Base-by-base conservation (phyloP, 2,888 invertebrate species). In the Timandra comae region DNA sequence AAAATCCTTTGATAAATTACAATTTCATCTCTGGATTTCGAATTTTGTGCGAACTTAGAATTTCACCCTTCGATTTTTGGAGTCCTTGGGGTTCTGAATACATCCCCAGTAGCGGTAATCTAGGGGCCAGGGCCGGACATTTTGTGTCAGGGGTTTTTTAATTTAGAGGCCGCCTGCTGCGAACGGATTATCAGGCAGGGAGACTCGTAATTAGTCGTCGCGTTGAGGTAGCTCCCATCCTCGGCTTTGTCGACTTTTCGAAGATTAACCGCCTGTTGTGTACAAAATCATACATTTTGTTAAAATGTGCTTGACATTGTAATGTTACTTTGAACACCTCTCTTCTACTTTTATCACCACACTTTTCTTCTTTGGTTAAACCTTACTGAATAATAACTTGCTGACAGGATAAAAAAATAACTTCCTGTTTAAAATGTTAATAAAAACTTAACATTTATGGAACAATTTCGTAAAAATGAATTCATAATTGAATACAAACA, bases 1-100 rank as follows among this genome's bases (percentile, higher is more conserved):
- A 67, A 77, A 84, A 84, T 79, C 82, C 79, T 77, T 77, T 82
- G 81, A 84, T 84, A 82, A 81, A 85, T 84, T 78, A 85, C 82
- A 78, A 73, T 82, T 82, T 80, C 78, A 80, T 81, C 75, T 79
- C 57, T 55, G 77, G 74, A 73, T 79, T 79, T 71, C 54, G 69
- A 62, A 66, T 66, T 73, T 72, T 66, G 70, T 56, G 62, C 56
- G 52, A 70, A 77, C 69, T 69, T 56, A 53, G 60, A 62, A 63
- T 66, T 64, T 57, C 59, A 55, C 76, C 77, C 77, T 62, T 67
- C 57, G 61, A 33, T 49, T 58, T 55, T 58, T 52, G 51, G 47
- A 46, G 16, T 44, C 46, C 46, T 49, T 43, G 45, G 56, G 58
- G 57, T 50, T 41, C 41, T 49, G 53, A 52, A 38, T 43, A 40